A percentile compares a stretch with the other conserved stretches of the same genome.
These are phyloP conservation scores for Cossypha caffra DNA, from an alignment of 2,797 vertebrate species.

Conservation along the genomic window DNA sequence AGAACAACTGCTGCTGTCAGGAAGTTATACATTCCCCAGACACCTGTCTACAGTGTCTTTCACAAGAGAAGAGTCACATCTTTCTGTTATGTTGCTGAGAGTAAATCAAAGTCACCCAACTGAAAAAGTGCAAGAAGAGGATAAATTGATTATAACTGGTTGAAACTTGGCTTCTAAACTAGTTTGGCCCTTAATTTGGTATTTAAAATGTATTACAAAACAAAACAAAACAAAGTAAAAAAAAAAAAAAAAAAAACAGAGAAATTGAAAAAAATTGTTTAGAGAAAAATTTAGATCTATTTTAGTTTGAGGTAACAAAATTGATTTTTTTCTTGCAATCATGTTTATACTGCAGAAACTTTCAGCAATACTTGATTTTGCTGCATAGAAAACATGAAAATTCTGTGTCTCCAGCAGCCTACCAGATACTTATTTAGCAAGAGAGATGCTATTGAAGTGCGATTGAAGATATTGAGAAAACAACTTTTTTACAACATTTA, in stretches of 20 bases:
- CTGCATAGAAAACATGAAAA: neutral
- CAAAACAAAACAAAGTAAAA: neutral
- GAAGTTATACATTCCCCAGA: neutral
- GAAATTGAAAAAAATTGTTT: accelerated
- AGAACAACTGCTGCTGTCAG: conserved; percentile 1
- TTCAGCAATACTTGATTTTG: neutral
- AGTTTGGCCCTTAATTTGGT: neutral
- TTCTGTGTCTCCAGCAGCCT: neutral
- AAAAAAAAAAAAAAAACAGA: neutral
- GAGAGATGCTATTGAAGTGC: neutral
- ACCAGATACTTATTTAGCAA: neutral
- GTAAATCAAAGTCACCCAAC: neutral
- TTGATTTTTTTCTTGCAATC: neutral
- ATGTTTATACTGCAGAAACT: neutral
- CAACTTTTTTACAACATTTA: neutral
- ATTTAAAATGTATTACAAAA: neutral
- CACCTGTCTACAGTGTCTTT: neutral
- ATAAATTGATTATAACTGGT: neutral
- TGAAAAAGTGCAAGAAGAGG: neutral
- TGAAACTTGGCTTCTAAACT: neutral
- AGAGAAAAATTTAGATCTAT: neutral
- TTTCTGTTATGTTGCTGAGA: neutral
- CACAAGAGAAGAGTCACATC: neutral
- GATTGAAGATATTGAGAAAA: neutral
- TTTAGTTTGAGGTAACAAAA: neutral